A percentile compares a stretch with the other conserved stretches of the same genome.
Conservation (phyloP, 1,140 invertebrate species). For the Hyposmocoma kahamanoa region DNA sequence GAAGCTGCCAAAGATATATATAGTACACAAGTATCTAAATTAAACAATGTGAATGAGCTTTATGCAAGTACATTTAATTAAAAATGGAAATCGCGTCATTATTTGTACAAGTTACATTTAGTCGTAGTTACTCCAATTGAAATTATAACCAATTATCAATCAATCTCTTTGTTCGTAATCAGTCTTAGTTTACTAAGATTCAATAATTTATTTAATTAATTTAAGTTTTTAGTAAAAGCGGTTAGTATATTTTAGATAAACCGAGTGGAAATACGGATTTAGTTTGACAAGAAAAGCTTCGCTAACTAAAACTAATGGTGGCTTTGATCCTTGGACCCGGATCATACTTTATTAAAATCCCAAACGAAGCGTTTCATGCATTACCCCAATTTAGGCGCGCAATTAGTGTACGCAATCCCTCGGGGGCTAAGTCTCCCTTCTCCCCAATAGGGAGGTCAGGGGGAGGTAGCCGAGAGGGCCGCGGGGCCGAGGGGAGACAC, state of each 20-base stretch:
- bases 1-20: no score
- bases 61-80: no score
- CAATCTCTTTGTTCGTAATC: no score
- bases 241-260: not conserved
- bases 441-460: constrained; percentile 19
- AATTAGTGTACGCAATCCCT: constrained; percentile 64
- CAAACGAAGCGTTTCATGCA: constrained; percentile 48
- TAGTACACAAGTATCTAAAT: no score
- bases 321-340: constrained; percentile 38
- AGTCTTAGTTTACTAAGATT: no score
- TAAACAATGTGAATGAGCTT: no score
- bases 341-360: constrained; percentile 67
- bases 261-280: constrained; percentile 12
- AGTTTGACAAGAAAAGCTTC: constrained; percentile 30
- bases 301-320: constrained; percentile 64
- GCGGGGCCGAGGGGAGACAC: constrained; percentile 16
- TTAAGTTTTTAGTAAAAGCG: no score
- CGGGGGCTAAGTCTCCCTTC: constrained; percentile 29
- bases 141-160: no score
- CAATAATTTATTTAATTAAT: no score
- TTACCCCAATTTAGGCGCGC: constrained; percentile 67
- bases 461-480: constrained; percentile 2
- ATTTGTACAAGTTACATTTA: no score
- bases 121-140: no score
- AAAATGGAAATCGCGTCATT: no score